Conservation (phyloP, 92 coral and sea anemone species). For the Epizoanthus scotinus region DNA sequence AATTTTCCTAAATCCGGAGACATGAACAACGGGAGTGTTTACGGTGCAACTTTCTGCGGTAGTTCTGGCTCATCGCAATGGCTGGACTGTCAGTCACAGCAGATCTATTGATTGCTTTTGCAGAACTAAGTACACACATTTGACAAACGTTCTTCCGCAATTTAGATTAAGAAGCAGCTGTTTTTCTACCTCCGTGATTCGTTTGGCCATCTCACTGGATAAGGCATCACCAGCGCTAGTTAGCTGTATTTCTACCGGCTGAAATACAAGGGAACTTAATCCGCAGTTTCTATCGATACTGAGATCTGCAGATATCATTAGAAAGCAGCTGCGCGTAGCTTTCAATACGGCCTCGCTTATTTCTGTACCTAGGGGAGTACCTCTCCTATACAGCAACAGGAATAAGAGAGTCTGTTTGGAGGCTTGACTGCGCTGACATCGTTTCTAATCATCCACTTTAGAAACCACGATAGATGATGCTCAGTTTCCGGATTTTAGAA, state of each 20-base stretch:
- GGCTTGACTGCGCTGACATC: no score
- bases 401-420: no score
- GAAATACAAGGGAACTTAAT: background rate
- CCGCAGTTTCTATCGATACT: no score
- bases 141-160: constrained; percentile 12
- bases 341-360: no score
- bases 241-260: background rate
- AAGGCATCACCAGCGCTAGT: background rate
- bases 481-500: no score
- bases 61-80: background rate
- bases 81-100: background rate
- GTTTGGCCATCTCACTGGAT: background rate
- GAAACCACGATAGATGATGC: no score
- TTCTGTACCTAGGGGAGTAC: no score
- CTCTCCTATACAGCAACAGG: no score
- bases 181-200: background rate
- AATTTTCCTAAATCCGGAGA: constrained; percentile 15
- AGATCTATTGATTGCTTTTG: constrained; percentile 3
- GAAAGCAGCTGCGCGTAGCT: no score
- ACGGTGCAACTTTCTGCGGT: background rate
- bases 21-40: background rate
- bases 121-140: constrained; percentile 18
- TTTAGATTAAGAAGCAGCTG: constrained; percentile 1
- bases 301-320: no score
- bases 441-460: no score